These are phyloP conservation scores for Notothenia rossii DNA, from an alignment of 2,113 vertebrate species.

Conservation along the genomic window DNA sequence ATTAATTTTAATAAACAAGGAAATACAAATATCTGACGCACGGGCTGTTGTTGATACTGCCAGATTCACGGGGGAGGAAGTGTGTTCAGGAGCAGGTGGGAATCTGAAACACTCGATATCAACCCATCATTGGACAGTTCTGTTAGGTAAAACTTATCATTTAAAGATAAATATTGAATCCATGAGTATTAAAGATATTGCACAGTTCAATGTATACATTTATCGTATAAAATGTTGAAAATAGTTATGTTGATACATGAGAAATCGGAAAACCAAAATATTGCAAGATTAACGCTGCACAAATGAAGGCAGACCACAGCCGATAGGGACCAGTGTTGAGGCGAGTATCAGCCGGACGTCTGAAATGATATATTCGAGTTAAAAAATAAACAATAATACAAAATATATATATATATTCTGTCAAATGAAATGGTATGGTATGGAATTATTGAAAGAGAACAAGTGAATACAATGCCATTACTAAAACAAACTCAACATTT, in stretches of 20 bases:
- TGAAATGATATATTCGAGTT: too few species aligned
- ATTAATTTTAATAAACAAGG: accelerated
- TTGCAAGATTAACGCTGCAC: neutral
- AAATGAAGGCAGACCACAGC: neutral
- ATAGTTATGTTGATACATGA: neutral
- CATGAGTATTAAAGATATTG: neutral
- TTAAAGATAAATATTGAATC: too few species aligned
- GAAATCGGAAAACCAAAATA: neutral
- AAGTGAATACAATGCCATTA: neutral
- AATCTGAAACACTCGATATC: neutral
- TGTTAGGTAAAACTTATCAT: too few species aligned
- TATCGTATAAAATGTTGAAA: neutral
- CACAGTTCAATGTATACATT: neutral
- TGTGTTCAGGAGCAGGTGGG: neutral
- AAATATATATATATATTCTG: neutral
- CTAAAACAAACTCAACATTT: neutral
- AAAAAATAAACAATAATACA: too few species aligned
- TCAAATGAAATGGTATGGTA: neutral
- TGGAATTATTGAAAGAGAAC: neutral
- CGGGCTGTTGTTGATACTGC: neutral
- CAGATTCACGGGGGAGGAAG: neutral
- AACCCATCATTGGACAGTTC: too few species aligned
- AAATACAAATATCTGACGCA: neutral
- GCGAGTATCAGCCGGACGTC: neutral
- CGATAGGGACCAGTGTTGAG: neutral